These are phyloP conservation scores for Pelodytes ibericus DNA, from an alignment of 2,797 vertebrate species.

Conservation along the genomic window DNA sequence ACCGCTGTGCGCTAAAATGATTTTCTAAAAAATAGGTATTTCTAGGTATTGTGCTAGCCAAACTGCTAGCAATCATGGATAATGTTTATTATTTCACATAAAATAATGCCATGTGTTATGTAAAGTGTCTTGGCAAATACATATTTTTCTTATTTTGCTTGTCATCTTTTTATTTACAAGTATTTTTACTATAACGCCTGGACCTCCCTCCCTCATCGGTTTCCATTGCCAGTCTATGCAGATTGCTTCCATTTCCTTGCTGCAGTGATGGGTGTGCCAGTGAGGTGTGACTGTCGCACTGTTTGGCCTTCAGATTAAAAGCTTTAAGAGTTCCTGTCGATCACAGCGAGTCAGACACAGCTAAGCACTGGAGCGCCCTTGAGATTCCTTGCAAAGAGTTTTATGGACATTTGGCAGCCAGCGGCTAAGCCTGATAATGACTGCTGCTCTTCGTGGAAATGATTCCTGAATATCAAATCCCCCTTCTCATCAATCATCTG, in stretches of 20 bases:
- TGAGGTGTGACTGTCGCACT: slow-evolving; percentile 5
- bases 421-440: slow-evolving; percentile 24
- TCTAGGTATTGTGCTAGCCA: too few species aligned
- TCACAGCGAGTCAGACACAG: slow-evolving; percentile 11
- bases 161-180: too few species aligned
- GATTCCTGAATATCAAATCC: slow-evolving; percentile 26
- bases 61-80: too few species aligned
- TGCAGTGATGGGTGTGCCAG: background rate
- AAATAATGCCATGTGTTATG: too few species aligned
- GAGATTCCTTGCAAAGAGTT: slow-evolving; percentile 19
- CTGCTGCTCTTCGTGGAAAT: slow-evolving; percentile 4
- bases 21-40: too few species aligned
- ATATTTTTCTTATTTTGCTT: too few species aligned
- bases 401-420: slow-evolving; percentile 24
- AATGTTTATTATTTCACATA: too few species aligned
- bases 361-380: slow-evolving; percentile 13
- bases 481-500: slow-evolving; percentile 13
- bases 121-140: too few species aligned
- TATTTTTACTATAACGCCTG: too few species aligned
- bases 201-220: too few species aligned
- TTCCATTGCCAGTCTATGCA: too few species aligned
- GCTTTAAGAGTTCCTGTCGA: slow-evolving; percentile 9
- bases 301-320: slow-evolving; percentile 12
- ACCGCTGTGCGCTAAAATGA: too few species aligned
- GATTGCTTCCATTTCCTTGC: background rate